Conservation (phyloP, 2,797 vertebrate genomes). For the Malurus leucopterus region DNA sequence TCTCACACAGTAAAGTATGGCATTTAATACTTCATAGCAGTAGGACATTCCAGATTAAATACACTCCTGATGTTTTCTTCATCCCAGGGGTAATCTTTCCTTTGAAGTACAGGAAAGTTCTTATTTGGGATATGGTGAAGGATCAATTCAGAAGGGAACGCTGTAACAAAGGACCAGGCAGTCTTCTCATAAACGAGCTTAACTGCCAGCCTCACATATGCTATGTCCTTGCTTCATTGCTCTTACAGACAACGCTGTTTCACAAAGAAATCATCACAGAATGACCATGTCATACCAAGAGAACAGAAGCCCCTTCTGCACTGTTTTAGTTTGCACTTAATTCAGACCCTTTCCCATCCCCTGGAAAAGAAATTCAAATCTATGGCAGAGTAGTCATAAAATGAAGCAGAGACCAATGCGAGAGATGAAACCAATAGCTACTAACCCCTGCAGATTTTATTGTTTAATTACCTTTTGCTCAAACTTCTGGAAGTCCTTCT, state of each 20-base stretch:
- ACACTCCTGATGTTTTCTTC: not conserved
- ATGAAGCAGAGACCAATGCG: not conserved
- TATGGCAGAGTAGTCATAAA: not conserved
- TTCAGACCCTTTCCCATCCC: not conserved
- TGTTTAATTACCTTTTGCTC: slow-evolving; percentile 60
- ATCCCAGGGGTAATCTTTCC: not conserved
- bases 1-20: not conserved
- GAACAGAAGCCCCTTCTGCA: not conserved
- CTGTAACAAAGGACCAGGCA: not conserved
- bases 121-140: not conserved
- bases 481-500: not conserved
- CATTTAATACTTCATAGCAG: not conserved
- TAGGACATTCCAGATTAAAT: not conserved
- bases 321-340: not conserved
- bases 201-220: not conserved
- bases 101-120: not conserved
- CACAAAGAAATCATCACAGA: not conserved
- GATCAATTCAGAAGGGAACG: not conserved
- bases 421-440: not conserved
- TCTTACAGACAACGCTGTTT: not conserved
- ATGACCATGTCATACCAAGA: not conserved
- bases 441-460: not conserved
- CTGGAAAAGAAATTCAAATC: not conserved
- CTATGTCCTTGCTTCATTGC: not conserved
- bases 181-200: not conserved